phyloP scores from a whole-genome alignment of 2,113 vertebrate genomes.

The Osmerus eperlanus region DNA sequence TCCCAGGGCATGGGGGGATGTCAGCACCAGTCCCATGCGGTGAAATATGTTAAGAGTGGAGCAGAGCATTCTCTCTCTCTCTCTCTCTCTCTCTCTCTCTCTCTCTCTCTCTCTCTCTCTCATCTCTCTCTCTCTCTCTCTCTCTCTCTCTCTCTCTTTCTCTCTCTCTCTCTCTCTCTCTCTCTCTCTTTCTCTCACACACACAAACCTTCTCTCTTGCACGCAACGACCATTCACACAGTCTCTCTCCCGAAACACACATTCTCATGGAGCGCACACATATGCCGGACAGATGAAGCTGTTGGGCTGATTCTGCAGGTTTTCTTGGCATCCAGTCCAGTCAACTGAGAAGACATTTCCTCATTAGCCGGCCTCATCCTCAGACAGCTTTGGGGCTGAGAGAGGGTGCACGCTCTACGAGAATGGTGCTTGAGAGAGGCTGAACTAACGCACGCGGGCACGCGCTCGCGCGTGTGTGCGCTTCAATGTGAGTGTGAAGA shows the following conservation, averaged over 20 bases:
- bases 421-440: conserved; percentile 14
- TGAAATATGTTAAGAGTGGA: conserved; percentile 65
- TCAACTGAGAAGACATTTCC: conserved; percentile 74
- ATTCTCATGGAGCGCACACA: conserved; percentile 25
- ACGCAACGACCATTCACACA: conserved; percentile 35
- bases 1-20: conserved; percentile 60
- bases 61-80: conserved; percentile 29
- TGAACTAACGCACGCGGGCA: conserved; percentile 24
- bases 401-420: conserved; percentile 41
- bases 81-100: background rate
- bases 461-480: background rate
- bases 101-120: too few species aligned
- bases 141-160: background rate
- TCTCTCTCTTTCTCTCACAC: background rate
- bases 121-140: conserved; percentile 11
- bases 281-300: conserved; percentile 67
- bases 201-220: conserved; percentile 37
- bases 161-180: too few species aligned
- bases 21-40: conserved; percentile 64
- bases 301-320: conserved; percentile 73
- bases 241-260: conserved; percentile 40
- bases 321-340: conserved; percentile 71
- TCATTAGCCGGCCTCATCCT: conserved; percentile 72
- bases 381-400: conserved; percentile 69
- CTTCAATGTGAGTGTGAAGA: background rate